Percentiles rank a stretch among this genome's conserved stretches.
Conservation (phyloP, 2,888 invertebrate genomes). For the Clepsis dumicolana region DNA sequence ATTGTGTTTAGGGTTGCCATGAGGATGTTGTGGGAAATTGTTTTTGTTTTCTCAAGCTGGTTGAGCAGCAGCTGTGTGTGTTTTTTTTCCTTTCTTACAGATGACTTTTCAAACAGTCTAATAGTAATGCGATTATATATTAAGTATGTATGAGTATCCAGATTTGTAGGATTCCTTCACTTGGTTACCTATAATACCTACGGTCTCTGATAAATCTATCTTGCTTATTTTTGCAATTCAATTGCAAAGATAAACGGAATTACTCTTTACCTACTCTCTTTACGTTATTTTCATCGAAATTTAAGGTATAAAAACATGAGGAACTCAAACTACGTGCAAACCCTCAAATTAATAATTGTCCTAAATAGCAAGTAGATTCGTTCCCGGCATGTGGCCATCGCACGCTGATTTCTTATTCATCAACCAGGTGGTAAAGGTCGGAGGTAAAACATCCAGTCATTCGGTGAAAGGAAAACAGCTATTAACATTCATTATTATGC, state of each 20-base stretch:
- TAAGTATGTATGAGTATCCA: no score
- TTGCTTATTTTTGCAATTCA: no score
- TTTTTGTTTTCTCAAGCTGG: background rate
- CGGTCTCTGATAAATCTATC: no score
- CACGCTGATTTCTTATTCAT: conserved; percentile 55
- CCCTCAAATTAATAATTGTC: conserved; percentile 34
- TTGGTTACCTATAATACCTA: no score
- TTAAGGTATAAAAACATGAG: no score
- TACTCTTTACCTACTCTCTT: no score
- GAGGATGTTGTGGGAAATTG: conserved; percentile 6
- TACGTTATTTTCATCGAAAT: no score
- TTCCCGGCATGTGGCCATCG: conserved; percentile 45
- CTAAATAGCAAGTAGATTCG: conserved; percentile 42
- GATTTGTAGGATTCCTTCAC: no score
- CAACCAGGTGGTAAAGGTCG: conserved; percentile 57
- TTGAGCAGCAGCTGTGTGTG: background rate
- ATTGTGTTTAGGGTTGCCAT: conserved; percentile 40
- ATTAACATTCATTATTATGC: conserved; percentile 44
- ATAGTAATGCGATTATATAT: no score
- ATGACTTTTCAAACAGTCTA: no score
- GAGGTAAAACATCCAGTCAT: conserved; percentile 53
- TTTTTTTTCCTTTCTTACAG: background rate
- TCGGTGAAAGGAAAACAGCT: conserved; percentile 62
- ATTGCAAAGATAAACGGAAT: no score
- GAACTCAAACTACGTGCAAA: no score